These are phyloP conservation scores for Macaca nemestrina DNA, from an alignment of 2,113 vertebrate species.

Conservation along the genomic window DNA sequence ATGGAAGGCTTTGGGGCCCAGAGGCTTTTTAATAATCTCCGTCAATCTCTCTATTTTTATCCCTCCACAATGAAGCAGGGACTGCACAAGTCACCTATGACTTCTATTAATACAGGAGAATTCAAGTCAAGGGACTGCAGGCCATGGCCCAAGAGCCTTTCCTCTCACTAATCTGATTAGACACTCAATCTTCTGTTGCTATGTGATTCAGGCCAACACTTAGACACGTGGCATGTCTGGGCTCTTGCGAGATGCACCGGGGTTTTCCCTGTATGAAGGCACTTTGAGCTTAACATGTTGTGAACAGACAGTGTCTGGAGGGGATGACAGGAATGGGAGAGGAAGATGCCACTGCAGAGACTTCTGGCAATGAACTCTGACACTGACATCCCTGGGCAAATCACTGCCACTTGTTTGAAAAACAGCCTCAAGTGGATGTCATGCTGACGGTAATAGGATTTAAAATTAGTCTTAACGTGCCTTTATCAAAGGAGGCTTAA, in stretches of 20 bases:
- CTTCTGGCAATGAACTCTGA: neutral
- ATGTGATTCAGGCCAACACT: neutral
- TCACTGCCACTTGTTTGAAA: conserved; percentile 25
- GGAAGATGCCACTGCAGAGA: neutral
- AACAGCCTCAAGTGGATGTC: conserved; percentile 70
- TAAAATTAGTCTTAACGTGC: conserved; percentile 78
- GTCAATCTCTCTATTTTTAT: neutral
- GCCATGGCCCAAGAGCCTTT: neutral
- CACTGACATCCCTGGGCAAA: conserved; percentile 12
- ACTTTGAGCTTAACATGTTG: neutral
- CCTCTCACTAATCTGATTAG: conserved; percentile 4
- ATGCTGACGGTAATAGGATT: conserved; percentile 68
- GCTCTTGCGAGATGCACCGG: neutral
- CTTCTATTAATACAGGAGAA: neutral
- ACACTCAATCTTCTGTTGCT: neutral
- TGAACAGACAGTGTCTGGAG: neutral
- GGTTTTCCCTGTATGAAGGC: neutral
- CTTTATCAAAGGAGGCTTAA: conserved; percentile 78
- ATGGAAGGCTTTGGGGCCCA: neutral
- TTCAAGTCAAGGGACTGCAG: neutral
- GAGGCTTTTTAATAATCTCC: neutral
- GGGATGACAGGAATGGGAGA: neutral
- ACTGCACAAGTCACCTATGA: neutral
- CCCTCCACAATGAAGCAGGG: neutral
- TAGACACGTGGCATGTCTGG: neutral